A percentile compares a stretch with the other conserved stretches of the same genome.
These are phyloP conservation scores for Drosophila fungiperda DNA, from an alignment of 2,888 invertebrate species.

Conservation along the genomic window DNA sequence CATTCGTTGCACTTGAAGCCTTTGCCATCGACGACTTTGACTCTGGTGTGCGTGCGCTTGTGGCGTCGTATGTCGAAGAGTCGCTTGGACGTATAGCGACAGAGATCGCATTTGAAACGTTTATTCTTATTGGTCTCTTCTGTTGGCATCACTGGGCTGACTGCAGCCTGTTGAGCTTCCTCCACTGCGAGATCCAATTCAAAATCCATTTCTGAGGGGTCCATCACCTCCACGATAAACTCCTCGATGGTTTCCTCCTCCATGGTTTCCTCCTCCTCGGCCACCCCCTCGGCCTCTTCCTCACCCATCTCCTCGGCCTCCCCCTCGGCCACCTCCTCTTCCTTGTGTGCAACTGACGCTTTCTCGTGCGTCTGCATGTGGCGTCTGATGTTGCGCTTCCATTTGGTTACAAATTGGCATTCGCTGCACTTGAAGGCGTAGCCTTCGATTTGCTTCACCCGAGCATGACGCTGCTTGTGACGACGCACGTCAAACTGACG, in stretches of 20 bases:
- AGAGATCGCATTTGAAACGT: constrained; percentile 37
- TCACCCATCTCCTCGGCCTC: constrained; percentile 38
- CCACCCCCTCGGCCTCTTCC: constrained; percentile 2
- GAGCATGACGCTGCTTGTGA: constrained; percentile 36
- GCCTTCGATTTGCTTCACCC: constrained; percentile 19
- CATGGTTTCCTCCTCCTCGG: too few relatives aligned
- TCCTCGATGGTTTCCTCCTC: constrained; percentile 30
- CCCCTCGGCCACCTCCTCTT: background rate
- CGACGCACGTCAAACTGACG: constrained; percentile 47
- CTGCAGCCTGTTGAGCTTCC: background rate
- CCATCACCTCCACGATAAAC: constrained; percentile 35
- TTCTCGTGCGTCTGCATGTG: constrained; percentile 39
- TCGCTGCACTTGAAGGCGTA: constrained; percentile 20
- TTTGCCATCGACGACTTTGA: constrained; percentile 13
- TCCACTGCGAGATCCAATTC: background rate
- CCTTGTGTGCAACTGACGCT: background rate
- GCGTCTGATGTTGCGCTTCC: constrained; percentile 41
- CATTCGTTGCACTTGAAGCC: constrained; percentile 34
- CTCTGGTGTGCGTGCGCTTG: constrained; percentile 18
- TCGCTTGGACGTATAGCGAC: constrained; percentile 39
- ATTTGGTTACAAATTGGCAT: constrained; percentile 42
- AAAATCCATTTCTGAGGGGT: background rate
- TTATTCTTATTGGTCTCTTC: background rate
- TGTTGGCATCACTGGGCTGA: background rate
- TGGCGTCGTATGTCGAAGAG: constrained; percentile 43